Evolutionary conservation across 2,888 invertebrate species (phyloP).

Genomic region (Euzetes globulus): DNA sequence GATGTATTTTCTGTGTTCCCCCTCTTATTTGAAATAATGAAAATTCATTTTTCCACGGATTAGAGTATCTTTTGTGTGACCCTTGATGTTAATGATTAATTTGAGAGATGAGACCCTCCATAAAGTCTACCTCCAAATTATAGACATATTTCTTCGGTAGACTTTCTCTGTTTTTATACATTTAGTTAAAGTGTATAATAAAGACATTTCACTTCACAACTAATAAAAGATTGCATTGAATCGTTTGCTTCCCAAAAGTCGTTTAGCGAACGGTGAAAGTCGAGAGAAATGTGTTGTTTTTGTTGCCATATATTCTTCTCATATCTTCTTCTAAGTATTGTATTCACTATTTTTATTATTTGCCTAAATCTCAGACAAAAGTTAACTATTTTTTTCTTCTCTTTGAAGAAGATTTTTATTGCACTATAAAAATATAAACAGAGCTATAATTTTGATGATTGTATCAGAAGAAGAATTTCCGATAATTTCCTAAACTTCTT

Average conservation of each 20-base stretch:
- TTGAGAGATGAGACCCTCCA: background rate
- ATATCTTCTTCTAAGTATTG: too few relatives aligned
- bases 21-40: background rate
- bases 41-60: background rate
- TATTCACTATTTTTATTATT: background rate
- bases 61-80: background rate
- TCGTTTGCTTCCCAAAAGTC: background rate
- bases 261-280: background rate
- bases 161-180: background rate
- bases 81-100: background rate
- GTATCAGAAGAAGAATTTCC: background rate
- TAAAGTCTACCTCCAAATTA: background rate
- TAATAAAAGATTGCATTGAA: background rate
- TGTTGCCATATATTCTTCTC: background rate
- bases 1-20: background rate
- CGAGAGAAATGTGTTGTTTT: background rate
- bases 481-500: background rate
- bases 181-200: background rate
- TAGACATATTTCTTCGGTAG: background rate
- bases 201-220: background rate
- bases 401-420: background rate
- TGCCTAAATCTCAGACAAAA: background rate
- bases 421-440: background rate
- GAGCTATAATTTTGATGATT: constrained; percentile 13
- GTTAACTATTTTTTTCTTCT: background rate